Evolutionary conservation across 2,888 invertebrate genomes (phyloP), one percentile per base, ranked within the genome.

Genomic region (Megalurothrips usitatus): DNA sequence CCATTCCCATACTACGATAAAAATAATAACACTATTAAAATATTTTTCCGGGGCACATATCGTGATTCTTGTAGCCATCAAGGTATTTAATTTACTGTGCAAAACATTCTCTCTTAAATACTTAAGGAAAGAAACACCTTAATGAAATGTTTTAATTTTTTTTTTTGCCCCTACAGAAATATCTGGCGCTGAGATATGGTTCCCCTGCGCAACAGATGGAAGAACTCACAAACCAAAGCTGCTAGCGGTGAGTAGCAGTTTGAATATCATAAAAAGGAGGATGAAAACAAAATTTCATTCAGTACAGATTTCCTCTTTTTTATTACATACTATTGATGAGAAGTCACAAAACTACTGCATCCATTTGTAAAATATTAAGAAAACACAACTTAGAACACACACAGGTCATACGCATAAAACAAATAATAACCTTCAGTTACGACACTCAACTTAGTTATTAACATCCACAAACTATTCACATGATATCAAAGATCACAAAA

Each of bases 141-240:
- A 14, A 52, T 52, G 52, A n/a, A 43, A 43, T 43, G 34, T 43
- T 43, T 43, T 43, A 2, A 43, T 43, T 43, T 43, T 43, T 6
- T 43, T 43, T 43, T 43, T n/a, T n/a, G 52, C 14, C 8, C 68
- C 23, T 75, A 9, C 68, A 75, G 68, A 75, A 75, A 26, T 75
- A 12, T 75, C 68, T 26, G 68, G 68, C 23, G 68, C 68, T 75
- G 68, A 75, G 26, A 75, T 75, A 12, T 75, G 68, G 68, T 75
- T 75, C 26, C 68, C 68, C 23, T 75, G 68, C 26, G 68, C 68
- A 10, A 8, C 68, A 75, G 68, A 75, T 26, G 26, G 68, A 75
- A 23, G 26, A 26, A 26, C 26, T 12, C 68, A 75, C 68, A 75
- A 75, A 26, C 68, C 68, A 26, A 75, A 75, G 26, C 68, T 75